phyloP scores from a whole-genome alignment of 2,888 invertebrate species.

The Melangyna quadrimaculata region DNA sequence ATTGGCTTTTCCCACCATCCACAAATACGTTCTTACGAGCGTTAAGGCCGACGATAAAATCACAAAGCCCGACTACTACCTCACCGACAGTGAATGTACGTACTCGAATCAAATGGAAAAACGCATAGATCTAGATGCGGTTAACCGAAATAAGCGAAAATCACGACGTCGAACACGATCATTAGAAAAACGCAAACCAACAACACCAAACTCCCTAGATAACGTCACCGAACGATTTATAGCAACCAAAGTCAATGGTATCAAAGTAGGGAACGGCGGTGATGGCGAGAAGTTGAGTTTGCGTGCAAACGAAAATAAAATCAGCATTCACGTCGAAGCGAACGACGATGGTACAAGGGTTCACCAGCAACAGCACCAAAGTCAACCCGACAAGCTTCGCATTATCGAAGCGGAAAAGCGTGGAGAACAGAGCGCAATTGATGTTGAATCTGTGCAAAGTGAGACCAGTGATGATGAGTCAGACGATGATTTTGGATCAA shows the following conservation, averaged over 20 bases:
- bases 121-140: constrained; percentile 56
- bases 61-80: constrained; percentile 64
- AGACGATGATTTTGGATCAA: constrained; percentile 51
- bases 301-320: constrained; percentile 61
- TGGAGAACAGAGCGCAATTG: not conserved
- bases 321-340: constrained; percentile 49
- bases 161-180: constrained; percentile 71
- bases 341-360: constrained; percentile 41
- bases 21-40: constrained; percentile 66
- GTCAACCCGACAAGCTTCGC: constrained; percentile 30
- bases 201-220: constrained; percentile 33
- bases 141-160: constrained; percentile 64
- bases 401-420: constrained; percentile 32
- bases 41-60: constrained; percentile 48
- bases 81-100: constrained; percentile 69
- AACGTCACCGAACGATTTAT: constrained; percentile 54
- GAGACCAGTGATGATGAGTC: constrained; percentile 56
- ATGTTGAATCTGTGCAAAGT: not conserved
- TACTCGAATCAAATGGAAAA: constrained; percentile 54
- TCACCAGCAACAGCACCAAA: constrained; percentile 44
- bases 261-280: constrained; percentile 7
- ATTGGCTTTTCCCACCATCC: constrained; percentile 73
- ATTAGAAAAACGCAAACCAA: constrained; percentile 61
- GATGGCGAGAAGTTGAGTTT: constrained; percentile 10
- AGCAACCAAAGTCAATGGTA: constrained; percentile 29